phyloP scores from a whole-genome alignment of 2,797 vertebrate species.

The Oceanodroma leucorhoa region DNA sequence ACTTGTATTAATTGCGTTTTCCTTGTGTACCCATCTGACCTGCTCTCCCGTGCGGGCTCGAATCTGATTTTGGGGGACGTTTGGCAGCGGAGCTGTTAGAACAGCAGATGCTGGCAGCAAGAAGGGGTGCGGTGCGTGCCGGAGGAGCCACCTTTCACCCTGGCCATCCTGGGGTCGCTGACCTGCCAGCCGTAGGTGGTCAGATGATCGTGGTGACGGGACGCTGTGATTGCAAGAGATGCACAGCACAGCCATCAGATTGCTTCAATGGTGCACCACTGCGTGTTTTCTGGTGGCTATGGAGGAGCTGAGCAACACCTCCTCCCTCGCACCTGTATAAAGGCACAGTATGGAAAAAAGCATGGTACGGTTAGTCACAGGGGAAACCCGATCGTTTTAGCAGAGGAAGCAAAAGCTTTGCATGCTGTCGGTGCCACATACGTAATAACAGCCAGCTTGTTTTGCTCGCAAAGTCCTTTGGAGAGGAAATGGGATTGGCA shows the following conservation, averaged over 20 bases:
- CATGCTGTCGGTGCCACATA: neutral
- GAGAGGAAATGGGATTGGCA: neutral
- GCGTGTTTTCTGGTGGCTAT: neutral
- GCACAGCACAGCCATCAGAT: neutral
- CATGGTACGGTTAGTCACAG: neutral
- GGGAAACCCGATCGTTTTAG: neutral
- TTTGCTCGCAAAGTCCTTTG: neutral
- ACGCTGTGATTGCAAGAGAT: neutral
- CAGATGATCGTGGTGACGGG: neutral
- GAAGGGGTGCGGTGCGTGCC: neutral
- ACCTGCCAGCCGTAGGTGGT: neutral
- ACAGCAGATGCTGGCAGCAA: neutral
- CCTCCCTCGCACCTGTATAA: neutral
- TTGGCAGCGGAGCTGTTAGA: neutral
- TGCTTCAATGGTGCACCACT: neutral
- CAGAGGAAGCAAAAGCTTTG: neutral
- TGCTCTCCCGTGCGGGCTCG: neutral
- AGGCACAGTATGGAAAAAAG: neutral
- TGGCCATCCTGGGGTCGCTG: neutral
- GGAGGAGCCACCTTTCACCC: neutral
- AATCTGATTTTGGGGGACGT: neutral
- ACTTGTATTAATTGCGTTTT: constrained; percentile 6
- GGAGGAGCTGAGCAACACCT: neutral
- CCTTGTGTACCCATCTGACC: neutral
- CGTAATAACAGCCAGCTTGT: neutral